Conservation (phyloP, 2,797 vertebrate species). For the Galago senegalensis region DNA sequence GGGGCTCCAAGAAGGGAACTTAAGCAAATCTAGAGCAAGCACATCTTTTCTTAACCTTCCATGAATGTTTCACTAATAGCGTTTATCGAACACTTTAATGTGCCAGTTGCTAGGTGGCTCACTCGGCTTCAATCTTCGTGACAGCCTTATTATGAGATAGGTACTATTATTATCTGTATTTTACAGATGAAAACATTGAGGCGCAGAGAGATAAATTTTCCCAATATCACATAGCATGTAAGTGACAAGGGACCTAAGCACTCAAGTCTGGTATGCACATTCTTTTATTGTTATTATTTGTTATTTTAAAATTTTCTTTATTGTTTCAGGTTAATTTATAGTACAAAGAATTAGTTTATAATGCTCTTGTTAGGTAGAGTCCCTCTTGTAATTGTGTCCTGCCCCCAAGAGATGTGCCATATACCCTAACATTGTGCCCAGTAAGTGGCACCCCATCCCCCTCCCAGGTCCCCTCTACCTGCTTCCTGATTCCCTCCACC, state of each 20-base stretch:
- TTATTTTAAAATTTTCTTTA: too few species aligned
- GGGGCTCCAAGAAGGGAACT: background rate
- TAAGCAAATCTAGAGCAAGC: conserved; percentile 1
- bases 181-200: background rate
- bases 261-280: background rate
- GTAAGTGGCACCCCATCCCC: too few species aligned
- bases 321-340: too few species aligned
- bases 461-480: too few species aligned
- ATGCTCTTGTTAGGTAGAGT: too few species aligned
- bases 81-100: background rate
- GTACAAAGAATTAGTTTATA: too few species aligned
- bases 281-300: background rate
- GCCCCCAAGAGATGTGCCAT: too few species aligned
- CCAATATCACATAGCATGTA: background rate
- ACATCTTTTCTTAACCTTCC: background rate
- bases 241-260: background rate
- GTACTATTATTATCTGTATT: background rate
- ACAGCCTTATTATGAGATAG: background rate
- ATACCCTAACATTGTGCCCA: too few species aligned
- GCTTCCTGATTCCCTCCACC: too few species aligned
- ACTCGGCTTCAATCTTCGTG: background rate
- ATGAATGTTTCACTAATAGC: background rate
- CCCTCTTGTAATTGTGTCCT: too few species aligned
- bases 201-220: background rate
- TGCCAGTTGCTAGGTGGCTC: background rate